Percentiles rank a stretch among this genome's conserved stretches.
phyloP scores from a whole-genome alignment of 2,888 invertebrate species.

The Thymelicus lineola region DNA sequence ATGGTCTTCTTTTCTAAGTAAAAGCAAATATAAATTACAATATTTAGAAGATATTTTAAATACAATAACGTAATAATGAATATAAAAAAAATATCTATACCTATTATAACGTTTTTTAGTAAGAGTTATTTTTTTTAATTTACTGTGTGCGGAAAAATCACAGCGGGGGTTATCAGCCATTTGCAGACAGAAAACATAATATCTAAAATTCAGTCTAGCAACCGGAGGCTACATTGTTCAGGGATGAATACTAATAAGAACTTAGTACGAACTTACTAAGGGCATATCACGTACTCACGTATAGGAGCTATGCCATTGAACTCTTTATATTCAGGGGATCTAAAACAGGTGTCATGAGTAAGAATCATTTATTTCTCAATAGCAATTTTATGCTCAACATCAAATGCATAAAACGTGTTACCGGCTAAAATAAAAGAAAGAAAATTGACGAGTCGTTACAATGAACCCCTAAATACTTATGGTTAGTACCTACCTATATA shows the following conservation, averaged over 20 bases:
- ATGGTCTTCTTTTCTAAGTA: too few species aligned
- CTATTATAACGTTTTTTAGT: too few species aligned
- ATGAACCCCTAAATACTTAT: too few species aligned
- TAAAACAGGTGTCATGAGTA: background rate
- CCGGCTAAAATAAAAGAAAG: too few species aligned
- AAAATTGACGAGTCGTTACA: too few species aligned
- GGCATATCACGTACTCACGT: background rate
- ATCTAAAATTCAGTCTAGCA: background rate
- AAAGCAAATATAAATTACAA: too few species aligned
- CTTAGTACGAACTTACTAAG: background rate
- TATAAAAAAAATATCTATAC: too few species aligned
- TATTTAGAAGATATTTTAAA: too few species aligned
- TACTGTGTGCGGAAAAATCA: background rate
- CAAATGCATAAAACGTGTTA: too few species aligned
- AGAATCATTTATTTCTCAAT: background rate
- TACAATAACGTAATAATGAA: too few species aligned
- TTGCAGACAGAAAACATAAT: background rate
- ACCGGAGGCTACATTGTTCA: background rate
- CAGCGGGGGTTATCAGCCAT: background rate
- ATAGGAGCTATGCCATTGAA: background rate
- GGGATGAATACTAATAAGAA: constrained; percentile 6
- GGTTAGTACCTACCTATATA: too few species aligned
- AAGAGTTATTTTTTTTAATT: too few species aligned
- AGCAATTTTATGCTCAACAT: background rate
- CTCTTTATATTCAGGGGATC: background rate